Evolutionary conservation across 1,140 invertebrate genomes (phyloP), one percentile per base, ranked within the genome.

Genomic region (Calliopsis andreniformis): DNA sequence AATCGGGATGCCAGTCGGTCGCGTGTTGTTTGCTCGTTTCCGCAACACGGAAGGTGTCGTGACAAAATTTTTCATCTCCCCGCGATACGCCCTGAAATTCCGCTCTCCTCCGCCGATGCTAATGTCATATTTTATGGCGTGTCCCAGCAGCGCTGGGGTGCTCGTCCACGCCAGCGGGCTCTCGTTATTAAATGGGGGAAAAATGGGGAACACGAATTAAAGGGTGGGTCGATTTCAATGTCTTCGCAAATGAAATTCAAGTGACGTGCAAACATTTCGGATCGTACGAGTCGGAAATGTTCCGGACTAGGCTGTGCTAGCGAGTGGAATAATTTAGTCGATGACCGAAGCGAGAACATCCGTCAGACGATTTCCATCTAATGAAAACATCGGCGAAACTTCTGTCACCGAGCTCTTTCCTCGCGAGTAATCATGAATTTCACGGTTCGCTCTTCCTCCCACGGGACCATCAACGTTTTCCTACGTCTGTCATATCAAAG

Each of bases 191-290:
- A 69, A 62, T 25, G 39, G 66, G 10, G 49, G 23, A 10, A 18
- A 58, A 32, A 7, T 45, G 18, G 14, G 18, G 39, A 12, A 7
- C 5, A 20, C 25, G 35, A 51, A 51, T 71, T 62, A 51, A 51
- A 42, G 45, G 14, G 12, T 35, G 55, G 2, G 18, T 1, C 32
- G 45, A 28, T 39, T 39, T 28, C 58, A 28, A 72, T 16, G 45
- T 51, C 58, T 32, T 14, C 45, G 58, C 42, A 51, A 72, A 72
- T 63, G 69, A 63, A 51, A 49, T 63, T 63, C 59, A 8, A 53
- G 43, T 12, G 43, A 49, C 56, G 43, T 71, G 28, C 68, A 62
- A 71, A 62, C 30, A 71, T 32, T 62, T 70, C 25, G 12, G 53
- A 16, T 20, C 3, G 12, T 16, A 1, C 1, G 66, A n/a, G 30